A percentile compares a stretch with the other conserved stretches of the same genome.
These are phyloP conservation scores for Drosophila rellima DNA, from an alignment of 2,888 invertebrate species.

Conservation along the genomic window DNA sequence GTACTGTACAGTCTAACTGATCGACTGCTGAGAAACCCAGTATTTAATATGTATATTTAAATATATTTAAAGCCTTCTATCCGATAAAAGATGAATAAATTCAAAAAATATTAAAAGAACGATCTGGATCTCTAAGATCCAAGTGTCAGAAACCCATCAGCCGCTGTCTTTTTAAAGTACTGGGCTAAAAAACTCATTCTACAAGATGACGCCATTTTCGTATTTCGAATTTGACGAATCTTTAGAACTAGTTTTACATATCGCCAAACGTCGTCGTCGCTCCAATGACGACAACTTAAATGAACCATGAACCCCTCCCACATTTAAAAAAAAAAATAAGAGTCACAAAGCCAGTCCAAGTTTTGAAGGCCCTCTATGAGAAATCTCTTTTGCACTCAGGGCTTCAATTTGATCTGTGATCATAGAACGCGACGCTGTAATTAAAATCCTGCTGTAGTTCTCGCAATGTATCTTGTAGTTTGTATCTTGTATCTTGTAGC, in stretches of 20 bases:
- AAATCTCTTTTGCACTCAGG: neutral
- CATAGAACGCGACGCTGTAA: slow-evolving; percentile 33
- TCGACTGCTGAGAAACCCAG: slow-evolving; percentile 16
- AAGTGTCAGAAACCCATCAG: neutral
- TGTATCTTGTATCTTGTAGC: slow-evolving; percentile 26
- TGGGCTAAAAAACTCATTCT: slow-evolving; percentile 9
- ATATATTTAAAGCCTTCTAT: too few relatives aligned
- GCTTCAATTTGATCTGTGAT: slow-evolving; percentile 1
- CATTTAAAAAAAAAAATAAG: too few relatives aligned
- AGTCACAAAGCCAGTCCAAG: neutral
- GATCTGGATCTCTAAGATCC: too few relatives aligned
- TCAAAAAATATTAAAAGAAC: too few relatives aligned
- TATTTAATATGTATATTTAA: too few relatives aligned
- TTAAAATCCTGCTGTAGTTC: slow-evolving; percentile 43
- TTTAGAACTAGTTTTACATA: slow-evolving; percentile 46
- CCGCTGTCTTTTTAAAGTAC: neutral
- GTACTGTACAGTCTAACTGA: neutral
- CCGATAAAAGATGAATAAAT: too few relatives aligned
- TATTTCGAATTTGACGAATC: slow-evolving; percentile 44
- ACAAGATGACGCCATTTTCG: slow-evolving; percentile 70
- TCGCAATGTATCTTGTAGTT: slow-evolving; percentile 24
- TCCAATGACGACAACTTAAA: slow-evolving; percentile 52
- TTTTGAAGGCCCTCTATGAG: slow-evolving; percentile 13
- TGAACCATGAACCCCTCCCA: slow-evolving; percentile 43
- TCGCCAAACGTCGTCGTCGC: slow-evolving; percentile 10